Base-by-base conservation (phyloP, 1,140 invertebrate genomes). In the Drosophila rufa region DNA sequence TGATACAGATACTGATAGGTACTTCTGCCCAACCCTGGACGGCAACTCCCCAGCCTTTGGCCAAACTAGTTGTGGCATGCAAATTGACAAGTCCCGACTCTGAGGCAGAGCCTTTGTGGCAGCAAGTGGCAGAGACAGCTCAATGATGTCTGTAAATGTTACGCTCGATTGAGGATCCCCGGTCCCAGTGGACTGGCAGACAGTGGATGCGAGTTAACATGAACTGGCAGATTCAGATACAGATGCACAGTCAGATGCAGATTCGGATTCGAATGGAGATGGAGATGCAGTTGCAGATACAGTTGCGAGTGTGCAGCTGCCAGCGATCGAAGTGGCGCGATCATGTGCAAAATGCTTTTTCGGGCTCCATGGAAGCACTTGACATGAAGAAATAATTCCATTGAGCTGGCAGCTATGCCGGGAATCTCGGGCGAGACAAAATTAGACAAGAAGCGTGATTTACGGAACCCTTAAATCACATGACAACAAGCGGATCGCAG, bases 401-500 rank as follows among this genome's bases (percentile, higher is more conserved):
- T 84, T 89, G 84, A 89, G 77, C 75, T 89, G 84, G 77, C 80
- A 89, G 89, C 56, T 84, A 87, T 87, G 84, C 65, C 80, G 58
- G 69, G 84, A 87, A 87, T 87, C 78, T 84, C 80, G 82, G 78
- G 84, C 84, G 84, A 89, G 81, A 87, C 84, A 75, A 89, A 87
- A 87, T 87, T 89, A 87, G 84, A 87, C 84, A 87, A 84, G 84
- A 87, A 80, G 69, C 80, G 84, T 87, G 84, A 87, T 87, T 87
- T 87, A 87, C 84, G 84, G 81, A 89, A 87, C 84, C 84, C 84
- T 87, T 87, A 87, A 87, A 86, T 86, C 83, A 86, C 82, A 86
- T 79, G 82, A 85, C 82, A 86, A 71, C 60, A 65, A 33, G 57
- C 69, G 66, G 68, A 82, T 83, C 77, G 57, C 69, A 70, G 65